Percentiles rank a stretch among this genome's conserved stretches.
phyloP scores from a whole-genome alignment of 2,113 vertebrate species.

The Aythya baeri region DNA sequence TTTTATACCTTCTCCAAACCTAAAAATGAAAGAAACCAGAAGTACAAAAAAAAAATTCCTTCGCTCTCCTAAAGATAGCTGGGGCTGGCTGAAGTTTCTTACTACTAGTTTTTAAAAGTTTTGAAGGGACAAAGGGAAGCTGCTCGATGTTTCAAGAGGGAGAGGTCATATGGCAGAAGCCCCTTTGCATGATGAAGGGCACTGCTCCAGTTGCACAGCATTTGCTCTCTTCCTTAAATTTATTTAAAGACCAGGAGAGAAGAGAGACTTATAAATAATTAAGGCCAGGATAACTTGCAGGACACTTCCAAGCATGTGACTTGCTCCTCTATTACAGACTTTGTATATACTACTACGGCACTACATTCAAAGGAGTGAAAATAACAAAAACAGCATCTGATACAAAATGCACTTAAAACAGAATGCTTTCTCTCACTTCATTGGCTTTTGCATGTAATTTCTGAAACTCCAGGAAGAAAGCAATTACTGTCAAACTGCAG shows the following conservation, averaged over 20 bases:
- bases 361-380: neutral
- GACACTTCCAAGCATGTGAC: neutral
- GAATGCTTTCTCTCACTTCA: neutral
- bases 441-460: neutral
- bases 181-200: neutral
- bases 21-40: neutral
- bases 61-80: neutral
- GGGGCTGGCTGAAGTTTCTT: neutral
- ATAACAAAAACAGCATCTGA: neutral
- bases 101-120: neutral
- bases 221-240: neutral
- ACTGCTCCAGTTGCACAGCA: neutral
- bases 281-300: neutral
- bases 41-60: neutral
- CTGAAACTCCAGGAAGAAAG: slow-evolving; percentile 47
- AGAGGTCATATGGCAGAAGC: neutral
- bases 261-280: neutral
- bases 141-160: neutral
- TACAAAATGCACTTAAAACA: neutral
- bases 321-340: neutral
- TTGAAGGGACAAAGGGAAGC: neutral
- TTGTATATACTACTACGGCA: neutral
- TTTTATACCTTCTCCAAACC: neutral
- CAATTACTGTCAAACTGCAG: slow-evolving; percentile 29
- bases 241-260: neutral